Evolutionary conservation across 1,140 invertebrate species (phyloP), one percentile per base, ranked within the genome.

Genomic region (Brachionus sp.): DNA sequence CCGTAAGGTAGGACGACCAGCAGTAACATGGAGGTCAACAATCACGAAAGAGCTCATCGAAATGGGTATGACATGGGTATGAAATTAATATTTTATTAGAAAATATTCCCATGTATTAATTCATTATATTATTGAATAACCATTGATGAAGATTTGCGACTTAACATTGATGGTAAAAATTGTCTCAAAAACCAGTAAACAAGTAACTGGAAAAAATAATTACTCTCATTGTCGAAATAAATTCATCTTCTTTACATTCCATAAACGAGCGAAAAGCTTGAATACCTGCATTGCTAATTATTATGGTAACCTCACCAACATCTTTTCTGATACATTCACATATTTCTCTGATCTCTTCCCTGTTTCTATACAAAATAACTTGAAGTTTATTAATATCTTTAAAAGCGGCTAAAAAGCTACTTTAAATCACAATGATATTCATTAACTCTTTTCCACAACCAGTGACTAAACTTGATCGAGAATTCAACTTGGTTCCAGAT

Each of bases 121-220:
- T n/a, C n/a, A n/a, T n/a, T n/a, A n/a, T n/a, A n/a, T n/a, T n/a
- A n/a, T n/a, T n/a, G n/a, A n/a, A n/a, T n/a, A n/a, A n/a, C n/a
- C n/a, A n/a, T n/a, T n/a, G n/a, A n/a, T n/a, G n/a, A n/a, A n/a
- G n/a, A n/a, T n/a, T n/a, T n/a, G n/a, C 91, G 90, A 9, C 87
- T 85, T 80, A 93, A 91, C 90, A 98, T 94, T 73, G 93, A 92
- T 0, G 94, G 95, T n/a, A 99, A 90, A 88, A 93, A 92, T 0
- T 91, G 89, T 86, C 92, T 92, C 4, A 89, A 86, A 33, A 91
- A 92, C 91, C 80, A 82, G n/a, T n/a, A n/a, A n/a, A n/a, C n/a
- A n/a, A n/a, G n/a, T 82, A 82, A 50, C 35, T 42, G 0, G 80
- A 35, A 82, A 82, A 82, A 12, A 82, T 44, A 23, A 68, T 82